Percentiles rank a stretch among this genome's conserved stretches.
Conservation (phyloP, 1,140 invertebrate species). For the Lordiphosa collinella region DNA sequence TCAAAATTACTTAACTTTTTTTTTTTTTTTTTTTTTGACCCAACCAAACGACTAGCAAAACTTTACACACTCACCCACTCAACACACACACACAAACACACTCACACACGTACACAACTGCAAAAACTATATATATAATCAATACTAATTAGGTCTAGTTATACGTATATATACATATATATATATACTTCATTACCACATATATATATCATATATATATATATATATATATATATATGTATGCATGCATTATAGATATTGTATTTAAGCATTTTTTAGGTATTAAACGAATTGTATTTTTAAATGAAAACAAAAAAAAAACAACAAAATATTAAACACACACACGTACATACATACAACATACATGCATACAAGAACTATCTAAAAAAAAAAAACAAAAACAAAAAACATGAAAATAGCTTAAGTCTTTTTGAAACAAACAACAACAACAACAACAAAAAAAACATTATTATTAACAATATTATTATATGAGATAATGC, state of each 20-base stretch:
- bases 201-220: constrained; percentile 30
- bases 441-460: constrained; percentile 14
- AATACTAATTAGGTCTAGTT: constrained; percentile 17
- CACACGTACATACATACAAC: constrained; percentile 8
- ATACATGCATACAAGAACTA: constrained; percentile 37
- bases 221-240: constrained; percentile 30
- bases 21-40: constrained; percentile 1
- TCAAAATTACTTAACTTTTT: constrained; percentile 5
- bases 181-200: constrained; percentile 9
- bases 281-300: constrained; percentile 71
- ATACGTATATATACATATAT: constrained; percentile 27
- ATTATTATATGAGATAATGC: constrained; percentile 73
- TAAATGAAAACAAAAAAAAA: constrained; percentile 43
- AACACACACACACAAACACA: constrained; percentile 16
- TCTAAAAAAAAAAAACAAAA: constrained; percentile 42
- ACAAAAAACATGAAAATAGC: constrained; percentile 24
- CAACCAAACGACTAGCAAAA: too few species aligned
- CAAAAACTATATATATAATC: constrained; percentile 8
- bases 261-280: constrained; percentile 71
- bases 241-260: constrained; percentile 50
- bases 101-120: constrained; percentile 34
- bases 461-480: constrained; percentile 48
- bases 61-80: not conserved
- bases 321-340: constrained; percentile 2
- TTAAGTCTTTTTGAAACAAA: constrained; percentile 57